Evolutionary conservation across 2,888 invertebrate species (phyloP).

Genomic region (Tenthredo notha): DNA sequence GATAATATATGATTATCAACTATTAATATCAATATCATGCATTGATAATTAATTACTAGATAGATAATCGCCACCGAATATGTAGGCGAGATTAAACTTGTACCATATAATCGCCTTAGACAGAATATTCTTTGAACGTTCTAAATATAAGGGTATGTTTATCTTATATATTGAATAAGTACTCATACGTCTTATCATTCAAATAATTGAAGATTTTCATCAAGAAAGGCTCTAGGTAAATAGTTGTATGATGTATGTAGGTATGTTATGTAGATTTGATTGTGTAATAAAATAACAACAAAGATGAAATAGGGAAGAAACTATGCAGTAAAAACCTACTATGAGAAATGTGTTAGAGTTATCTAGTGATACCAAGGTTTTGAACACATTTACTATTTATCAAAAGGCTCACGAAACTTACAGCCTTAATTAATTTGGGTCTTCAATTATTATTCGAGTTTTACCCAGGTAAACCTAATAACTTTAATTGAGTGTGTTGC

Average conservation of each 20-base stretch:
- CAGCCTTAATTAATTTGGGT: conserved; percentile 44
- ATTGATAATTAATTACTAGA: conserved; percentile 30
- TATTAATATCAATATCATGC: conserved; percentile 52
- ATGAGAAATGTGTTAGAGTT: neutral
- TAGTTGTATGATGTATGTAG: neutral
- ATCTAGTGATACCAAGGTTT: neutral
- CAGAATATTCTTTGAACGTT: conserved; percentile 15
- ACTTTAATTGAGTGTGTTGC: conserved; percentile 65
- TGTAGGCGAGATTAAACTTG: neutral
- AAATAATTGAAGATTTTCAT: conserved; percentile 53
- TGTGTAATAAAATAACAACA: neutral
- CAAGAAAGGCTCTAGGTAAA: conserved; percentile 22
- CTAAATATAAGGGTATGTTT: conserved; percentile 24
- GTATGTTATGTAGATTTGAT: neutral
- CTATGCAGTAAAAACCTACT: neutral
- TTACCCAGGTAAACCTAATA: conserved; percentile 56
- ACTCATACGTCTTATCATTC: conserved; percentile 13
- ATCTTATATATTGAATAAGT: conserved; percentile 47
- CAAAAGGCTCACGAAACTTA: conserved; percentile 1
- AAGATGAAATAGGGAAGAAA: neutral
- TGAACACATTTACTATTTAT: conserved; percentile 29
- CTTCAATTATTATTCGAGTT: conserved; percentile 50
- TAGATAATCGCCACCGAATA: conserved; percentile 30
- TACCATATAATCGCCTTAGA: conserved; percentile 16
- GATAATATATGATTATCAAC: conserved; percentile 31